A percentile compares a stretch with the other conserved stretches of the same genome.
These are phyloP conservation scores for Erpetoichthys calabaricus DNA, from an alignment of 2,797 vertebrate genomes.

Conservation along the genomic window DNA sequence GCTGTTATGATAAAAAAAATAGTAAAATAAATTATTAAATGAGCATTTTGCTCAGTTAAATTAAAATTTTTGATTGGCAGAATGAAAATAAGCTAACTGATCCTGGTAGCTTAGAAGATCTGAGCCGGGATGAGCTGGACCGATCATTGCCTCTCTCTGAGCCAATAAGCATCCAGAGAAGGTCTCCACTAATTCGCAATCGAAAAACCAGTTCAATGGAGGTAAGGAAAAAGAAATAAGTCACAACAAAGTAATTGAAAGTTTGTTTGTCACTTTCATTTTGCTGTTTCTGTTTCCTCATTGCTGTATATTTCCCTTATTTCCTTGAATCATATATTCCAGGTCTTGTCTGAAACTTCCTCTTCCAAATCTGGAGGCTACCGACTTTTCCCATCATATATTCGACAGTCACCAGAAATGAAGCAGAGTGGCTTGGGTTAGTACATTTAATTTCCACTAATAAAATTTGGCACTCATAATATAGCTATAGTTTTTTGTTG, in stretches of 20 bases:
- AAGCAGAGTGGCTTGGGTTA: slow-evolving; percentile 95
- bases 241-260: background rate
- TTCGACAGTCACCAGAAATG: slow-evolving; percentile 85
- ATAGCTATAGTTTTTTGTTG: too few relatives aligned
- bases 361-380: slow-evolving; percentile 79
- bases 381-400: slow-evolving; percentile 84
- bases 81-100: slow-evolving; percentile 76
- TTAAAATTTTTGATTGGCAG: slow-evolving; percentile 28
- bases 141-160: slow-evolving; percentile 54
- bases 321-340: slow-evolving; percentile 10
- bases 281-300: background rate
- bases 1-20: too few relatives aligned
- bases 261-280: background rate
- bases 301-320: background rate
- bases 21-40: too few relatives aligned
- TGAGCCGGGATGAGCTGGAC: slow-evolving; percentile 66
- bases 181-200: slow-evolving; percentile 75
- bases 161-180: slow-evolving; percentile 58
- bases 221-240: slow-evolving; percentile 41
- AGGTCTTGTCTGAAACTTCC: slow-evolving; percentile 90
- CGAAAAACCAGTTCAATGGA: slow-evolving; percentile 95
- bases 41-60: too few relatives aligned
- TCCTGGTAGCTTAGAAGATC: slow-evolving; percentile 77
- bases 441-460: slow-evolving; percentile 16
- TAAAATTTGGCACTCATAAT: too few relatives aligned